These are phyloP conservation scores for Epinephelus fuscoguttatus DNA, from an alignment of 2,113 vertebrate species.

Conservation along the genomic window DNA sequence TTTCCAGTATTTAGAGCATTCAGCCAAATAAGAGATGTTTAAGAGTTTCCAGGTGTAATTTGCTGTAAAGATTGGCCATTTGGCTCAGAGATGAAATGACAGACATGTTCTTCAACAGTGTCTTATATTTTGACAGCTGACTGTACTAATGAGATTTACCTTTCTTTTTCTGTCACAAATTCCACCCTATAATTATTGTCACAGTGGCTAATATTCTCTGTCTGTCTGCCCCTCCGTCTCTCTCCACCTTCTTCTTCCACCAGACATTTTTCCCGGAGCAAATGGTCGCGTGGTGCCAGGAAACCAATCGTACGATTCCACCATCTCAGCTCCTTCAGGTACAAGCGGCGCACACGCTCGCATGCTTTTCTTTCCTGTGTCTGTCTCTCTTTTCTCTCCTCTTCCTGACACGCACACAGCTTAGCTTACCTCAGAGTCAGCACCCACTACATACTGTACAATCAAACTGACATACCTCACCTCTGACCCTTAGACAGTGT, in stretches of 20 bases:
- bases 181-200: constrained; percentile 55
- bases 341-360: constrained; percentile 39
- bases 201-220: constrained; percentile 52
- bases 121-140: constrained; percentile 43
- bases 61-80: background rate
- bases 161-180: constrained; percentile 44
- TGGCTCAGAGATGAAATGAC: background rate
- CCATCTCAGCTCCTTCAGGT: constrained; percentile 97
- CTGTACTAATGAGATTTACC: constrained; percentile 47
- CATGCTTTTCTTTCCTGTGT: background rate
- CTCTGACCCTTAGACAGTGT: constrained; percentile 76
- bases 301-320: constrained; percentile 91
- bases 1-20: background rate
- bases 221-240: constrained; percentile 32
- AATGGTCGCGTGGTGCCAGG: constrained; percentile 98
- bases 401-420: constrained; percentile 42
- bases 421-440: constrained; percentile 65
- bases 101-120: background rate
- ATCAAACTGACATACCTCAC: constrained; percentile 73
- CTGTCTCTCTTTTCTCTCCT: constrained; percentile 16
- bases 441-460: constrained; percentile 63
- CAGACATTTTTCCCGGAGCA: constrained; percentile 99
- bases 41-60: background rate
- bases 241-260: constrained; percentile 41
- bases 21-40: background rate